Conservation (phyloP, 2,888 invertebrate species). For the Trypoxylon attenuatum region DNA sequence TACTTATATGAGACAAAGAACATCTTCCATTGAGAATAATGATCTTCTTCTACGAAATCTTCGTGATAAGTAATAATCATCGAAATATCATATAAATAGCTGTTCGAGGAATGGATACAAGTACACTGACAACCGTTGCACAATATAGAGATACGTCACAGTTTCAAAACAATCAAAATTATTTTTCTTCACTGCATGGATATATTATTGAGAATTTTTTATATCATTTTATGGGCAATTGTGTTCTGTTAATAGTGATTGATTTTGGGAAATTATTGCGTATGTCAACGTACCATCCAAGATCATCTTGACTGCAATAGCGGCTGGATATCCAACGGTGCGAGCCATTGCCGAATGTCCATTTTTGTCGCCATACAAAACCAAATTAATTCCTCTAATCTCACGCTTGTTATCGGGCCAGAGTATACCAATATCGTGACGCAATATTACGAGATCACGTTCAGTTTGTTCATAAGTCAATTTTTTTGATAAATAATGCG, state of each 20-base stretch:
- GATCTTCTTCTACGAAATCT: no score
- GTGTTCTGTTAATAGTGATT: not conserved
- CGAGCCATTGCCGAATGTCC: slow-evolving; percentile 98
- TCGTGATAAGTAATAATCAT: no score
- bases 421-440: slow-evolving; percentile 93
- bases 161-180: no score
- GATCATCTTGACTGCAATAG: slow-evolving; percentile 98
- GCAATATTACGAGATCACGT: slow-evolving; percentile 93
- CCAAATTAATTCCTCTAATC: slow-evolving; percentile 88
- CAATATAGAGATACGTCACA: no score
- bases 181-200: no score
- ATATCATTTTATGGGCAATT: no score
- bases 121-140: no score
- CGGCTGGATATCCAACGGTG: slow-evolving; percentile 94
- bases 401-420: slow-evolving; percentile 93
- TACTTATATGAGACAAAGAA: no score
- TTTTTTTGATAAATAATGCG: slow-evolving; percentile 89
- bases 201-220: no score
- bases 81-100: no score
- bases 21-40: no score
- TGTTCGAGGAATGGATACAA: no score
- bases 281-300: slow-evolving; percentile 85
- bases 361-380: slow-evolving; percentile 88
- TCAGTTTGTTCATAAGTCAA: slow-evolving; percentile 87
- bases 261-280: not conserved